Evolutionary conservation across 2,888 invertebrate species (phyloP).

Genomic region (Dynastes tityus): DNA sequence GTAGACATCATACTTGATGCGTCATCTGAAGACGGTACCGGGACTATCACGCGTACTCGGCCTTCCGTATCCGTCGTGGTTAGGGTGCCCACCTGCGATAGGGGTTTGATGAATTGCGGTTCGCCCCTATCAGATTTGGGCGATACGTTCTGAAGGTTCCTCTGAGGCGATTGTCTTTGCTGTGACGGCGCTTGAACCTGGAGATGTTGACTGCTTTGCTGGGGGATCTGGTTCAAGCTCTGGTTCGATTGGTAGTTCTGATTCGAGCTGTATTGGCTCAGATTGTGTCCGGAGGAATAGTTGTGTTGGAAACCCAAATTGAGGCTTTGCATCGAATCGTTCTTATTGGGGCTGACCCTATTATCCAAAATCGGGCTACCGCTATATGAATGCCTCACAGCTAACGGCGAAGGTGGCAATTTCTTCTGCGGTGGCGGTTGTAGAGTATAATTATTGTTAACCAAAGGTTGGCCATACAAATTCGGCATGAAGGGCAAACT

Average conservation of each 20-base stretch:
- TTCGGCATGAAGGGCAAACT: slow-evolving; percentile 57
- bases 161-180: slow-evolving; percentile 50
- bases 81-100: slow-evolving; percentile 77
- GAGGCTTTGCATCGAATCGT: slow-evolving; percentile 58
- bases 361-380: slow-evolving; percentile 63
- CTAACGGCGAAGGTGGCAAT: slow-evolving; percentile 63
- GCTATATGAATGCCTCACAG: slow-evolving; percentile 64
- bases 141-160: slow-evolving; percentile 41
- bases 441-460: slow-evolving; percentile 65
- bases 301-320: slow-evolving; percentile 45
- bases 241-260: slow-evolving; percentile 52
- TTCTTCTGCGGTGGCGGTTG: slow-evolving; percentile 68
- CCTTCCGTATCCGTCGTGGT: slow-evolving; percentile 77
- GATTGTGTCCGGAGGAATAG: slow-evolving; percentile 55
- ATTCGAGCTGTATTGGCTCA: slow-evolving; percentile 44
- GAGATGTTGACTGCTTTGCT: slow-evolving; percentile 54
- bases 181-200: slow-evolving; percentile 55
- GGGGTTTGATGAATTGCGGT: slow-evolving; percentile 78
- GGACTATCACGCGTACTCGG: slow-evolving; percentile 76
- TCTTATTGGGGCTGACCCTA: slow-evolving; percentile 62
- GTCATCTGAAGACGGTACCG: slow-evolving; percentile 70
- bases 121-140: slow-evolving; percentile 56
- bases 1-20: slow-evolving; percentile 70
- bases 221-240: slow-evolving; percentile 48
- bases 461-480: slow-evolving; percentile 61